Base-by-base conservation (phyloP, 2,888 invertebrate genomes). In the Lasioglossum oenotherae region DNA sequence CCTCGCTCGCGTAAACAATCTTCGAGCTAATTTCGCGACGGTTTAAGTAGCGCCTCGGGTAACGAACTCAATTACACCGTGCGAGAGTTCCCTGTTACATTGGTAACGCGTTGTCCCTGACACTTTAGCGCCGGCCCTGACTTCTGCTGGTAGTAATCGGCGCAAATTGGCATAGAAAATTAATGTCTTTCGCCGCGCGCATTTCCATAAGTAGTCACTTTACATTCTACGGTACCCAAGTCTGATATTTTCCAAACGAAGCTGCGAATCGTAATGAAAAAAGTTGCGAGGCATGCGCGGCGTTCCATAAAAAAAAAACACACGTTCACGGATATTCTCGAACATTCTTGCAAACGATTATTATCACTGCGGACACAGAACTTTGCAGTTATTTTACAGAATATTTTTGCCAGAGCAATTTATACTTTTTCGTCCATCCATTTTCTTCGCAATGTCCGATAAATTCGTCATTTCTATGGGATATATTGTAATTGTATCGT, bases 61-160 rank as follows among this genome's bases (percentile, higher is more conserved):
- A 73, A 80, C 77, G 73, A 76, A 80, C 49, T 67, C 83, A 69
- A 83, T 83, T 83, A 80, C 80, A 74, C 44, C 72, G 74, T 67
- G 78, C 27, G 44, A 77, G 60, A 73, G 53, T 72, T 77, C 77
- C n/a, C 46, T 46, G 82, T 81, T 67, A 73, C 77, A 53, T 73
- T 73, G 46, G 71, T 35, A n/a, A 57, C 71, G 16, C 74, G 35
- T 16, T 53, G 64, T 57, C 80, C 49, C 73, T 67, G 79, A 64
- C 73, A 38, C 78, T 69, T 73, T n/a, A 53, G 67, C 49, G 38
- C 38, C 69, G 69, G 38, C 69, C 69, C 35, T 69, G 69, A 38
- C 69, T n/a, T 23, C 69, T 19, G 19, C 1, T 5, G 69, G n/a
- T 10, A n/a, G 31, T 8, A 67, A 35, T 67, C 19, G 35, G 67